Conservation (phyloP, 30 jellyfish, hydroid and myxozoan genomes). For the Thelohanellus kitauei region DNA sequence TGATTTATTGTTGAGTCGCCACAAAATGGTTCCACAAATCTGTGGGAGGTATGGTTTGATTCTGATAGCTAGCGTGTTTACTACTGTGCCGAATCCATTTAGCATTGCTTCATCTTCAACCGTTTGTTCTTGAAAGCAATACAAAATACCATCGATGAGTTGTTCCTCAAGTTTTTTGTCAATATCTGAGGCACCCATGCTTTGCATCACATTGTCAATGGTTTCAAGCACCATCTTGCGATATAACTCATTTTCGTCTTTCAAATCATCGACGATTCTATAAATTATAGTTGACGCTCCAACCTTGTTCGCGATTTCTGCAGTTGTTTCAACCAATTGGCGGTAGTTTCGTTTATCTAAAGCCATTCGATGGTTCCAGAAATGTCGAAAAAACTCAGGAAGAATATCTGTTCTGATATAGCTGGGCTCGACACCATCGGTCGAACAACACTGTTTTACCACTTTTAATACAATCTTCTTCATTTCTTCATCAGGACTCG, state of each 20-base stretch:
- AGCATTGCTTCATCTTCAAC: constrained; percentile 84
- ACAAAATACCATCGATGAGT: constrained; percentile 67
- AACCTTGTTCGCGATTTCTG: constrained; percentile 88
- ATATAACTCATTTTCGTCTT: constrained; percentile 90
- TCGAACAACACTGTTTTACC: constrained; percentile 93
- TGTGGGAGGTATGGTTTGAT: constrained; percentile 96
- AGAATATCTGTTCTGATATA: constrained; percentile 67
- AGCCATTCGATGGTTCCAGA: constrained; percentile 99
- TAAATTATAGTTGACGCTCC: constrained; percentile 90
- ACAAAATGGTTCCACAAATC: constrained; percentile 92
- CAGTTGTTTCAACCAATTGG: constrained; percentile 92
- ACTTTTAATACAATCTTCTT: constrained; percentile 83
- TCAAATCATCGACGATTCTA: constrained; percentile 81
- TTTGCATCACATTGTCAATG: constrained; percentile 79
- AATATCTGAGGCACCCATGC: constrained; percentile 79
- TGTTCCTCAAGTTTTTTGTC: constrained; percentile 92
- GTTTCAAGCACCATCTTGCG: constrained; percentile 94
- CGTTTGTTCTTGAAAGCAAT: constrained; percentile 94
- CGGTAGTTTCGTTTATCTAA: constrained; percentile 77
- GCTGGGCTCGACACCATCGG: constrained; percentile 96
- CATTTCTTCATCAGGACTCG: constrained; percentile 99
- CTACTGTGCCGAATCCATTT: constrained; percentile 91
- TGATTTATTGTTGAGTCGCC: constrained; percentile 96
- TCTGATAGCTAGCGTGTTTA: constrained; percentile 65
- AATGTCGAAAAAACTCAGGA: constrained; percentile 85